Evolutionary conservation across 2,113 vertebrate species (phyloP).

Genomic region (Ictalurus punctatus): DNA sequence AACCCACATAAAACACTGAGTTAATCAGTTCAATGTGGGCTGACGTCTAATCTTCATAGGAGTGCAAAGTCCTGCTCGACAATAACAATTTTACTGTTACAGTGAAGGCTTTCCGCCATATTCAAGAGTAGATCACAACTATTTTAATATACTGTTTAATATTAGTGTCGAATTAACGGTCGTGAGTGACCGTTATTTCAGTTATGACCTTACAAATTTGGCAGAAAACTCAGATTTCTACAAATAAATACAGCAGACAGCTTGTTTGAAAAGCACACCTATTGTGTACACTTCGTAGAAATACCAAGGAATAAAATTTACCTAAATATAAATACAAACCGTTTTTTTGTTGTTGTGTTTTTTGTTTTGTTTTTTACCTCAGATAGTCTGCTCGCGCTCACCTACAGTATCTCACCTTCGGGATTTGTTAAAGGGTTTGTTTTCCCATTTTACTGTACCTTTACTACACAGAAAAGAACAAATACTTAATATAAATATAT

Average conservation of each 20-base stretch:
- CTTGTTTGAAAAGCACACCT: background rate
- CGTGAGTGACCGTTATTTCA: background rate
- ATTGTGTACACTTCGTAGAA: background rate
- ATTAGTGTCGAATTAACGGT: too few species aligned
- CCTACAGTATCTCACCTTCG: too few species aligned
- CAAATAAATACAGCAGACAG: background rate
- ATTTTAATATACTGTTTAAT: background rate
- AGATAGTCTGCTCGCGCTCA: background rate
- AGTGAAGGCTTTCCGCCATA: background rate
- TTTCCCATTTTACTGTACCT: background rate
- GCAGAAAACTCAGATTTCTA: background rate
- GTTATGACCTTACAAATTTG: background rate
- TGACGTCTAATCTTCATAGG: conserved; percentile 15
- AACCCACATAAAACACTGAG: conserved; percentile 14
- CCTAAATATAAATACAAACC: background rate
- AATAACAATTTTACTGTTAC: background rate
- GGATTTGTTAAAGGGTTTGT: background rate
- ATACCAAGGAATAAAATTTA: background rate
- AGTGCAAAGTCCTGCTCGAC: conserved; percentile 37
- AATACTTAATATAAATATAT: background rate
- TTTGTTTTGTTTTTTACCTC: background rate
- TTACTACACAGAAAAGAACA: background rate
- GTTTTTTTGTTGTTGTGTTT: background rate
- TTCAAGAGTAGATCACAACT: background rate
- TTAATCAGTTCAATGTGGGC: conserved; percentile 8